phyloP scores from a whole-genome alignment of 1,140 invertebrate species.

The Eriosoma lanigerum region DNA sequence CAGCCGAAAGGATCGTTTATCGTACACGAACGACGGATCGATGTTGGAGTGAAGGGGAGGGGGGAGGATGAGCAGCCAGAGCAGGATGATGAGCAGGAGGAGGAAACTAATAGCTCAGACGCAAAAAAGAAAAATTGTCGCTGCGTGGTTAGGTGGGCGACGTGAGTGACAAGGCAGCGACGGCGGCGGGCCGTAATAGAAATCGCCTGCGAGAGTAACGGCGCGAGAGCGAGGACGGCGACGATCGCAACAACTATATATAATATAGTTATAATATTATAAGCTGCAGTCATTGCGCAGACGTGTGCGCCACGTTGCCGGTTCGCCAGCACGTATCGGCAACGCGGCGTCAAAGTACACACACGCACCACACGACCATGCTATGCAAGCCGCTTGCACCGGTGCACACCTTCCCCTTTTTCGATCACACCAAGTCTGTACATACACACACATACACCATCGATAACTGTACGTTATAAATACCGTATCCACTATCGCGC shows the following conservation, averaged over 20 bases:
- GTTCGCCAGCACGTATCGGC: constrained; percentile 19
- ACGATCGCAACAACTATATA: not conserved
- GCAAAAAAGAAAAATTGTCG: too few relatives aligned
- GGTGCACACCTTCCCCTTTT: not conserved
- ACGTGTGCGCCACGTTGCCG: constrained; percentile 27
- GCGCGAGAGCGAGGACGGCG: not conserved
- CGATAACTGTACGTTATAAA: too few relatives aligned
- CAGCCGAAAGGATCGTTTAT: too few relatives aligned
- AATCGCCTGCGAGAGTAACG: not conserved
- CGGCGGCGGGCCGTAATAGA: not conserved
- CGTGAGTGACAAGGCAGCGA: not conserved
- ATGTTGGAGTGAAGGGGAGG: too few relatives aligned
- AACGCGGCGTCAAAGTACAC: constrained; percentile 41
- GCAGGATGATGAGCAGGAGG: too few relatives aligned
- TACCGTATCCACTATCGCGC: too few relatives aligned
- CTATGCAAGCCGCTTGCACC: not conserved
- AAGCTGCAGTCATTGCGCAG: not conserved
- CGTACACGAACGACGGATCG: too few relatives aligned
- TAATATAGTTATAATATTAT: not conserved
- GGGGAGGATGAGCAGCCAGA: too few relatives aligned
- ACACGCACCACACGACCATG: too few relatives aligned
- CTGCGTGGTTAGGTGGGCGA: too few relatives aligned
- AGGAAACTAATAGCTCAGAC: too few relatives aligned
- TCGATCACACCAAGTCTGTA: not conserved
- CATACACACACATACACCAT: not conserved